phyloP scores from a whole-genome alignment of 2,113 vertebrate species.

The Phalacrocorax carbo region DNA sequence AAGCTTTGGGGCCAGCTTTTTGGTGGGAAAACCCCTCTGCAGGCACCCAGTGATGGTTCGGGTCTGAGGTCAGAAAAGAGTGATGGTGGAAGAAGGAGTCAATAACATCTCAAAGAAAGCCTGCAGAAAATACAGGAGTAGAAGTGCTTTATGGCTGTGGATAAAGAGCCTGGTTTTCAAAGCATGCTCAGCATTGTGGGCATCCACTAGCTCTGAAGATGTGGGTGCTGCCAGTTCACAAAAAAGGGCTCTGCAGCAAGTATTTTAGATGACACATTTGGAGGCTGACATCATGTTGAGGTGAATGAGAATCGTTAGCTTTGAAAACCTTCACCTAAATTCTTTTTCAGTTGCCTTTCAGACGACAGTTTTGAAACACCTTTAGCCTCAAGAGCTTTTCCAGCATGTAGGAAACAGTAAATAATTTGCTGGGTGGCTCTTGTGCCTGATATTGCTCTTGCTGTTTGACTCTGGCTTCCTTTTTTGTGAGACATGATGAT shows the following conservation, averaged over 20 bases:
- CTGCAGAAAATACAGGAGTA: neutral
- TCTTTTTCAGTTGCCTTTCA: slow-evolving; percentile 13
- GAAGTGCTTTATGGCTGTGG: neutral
- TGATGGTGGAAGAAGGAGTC: neutral
- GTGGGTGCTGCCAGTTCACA: neutral
- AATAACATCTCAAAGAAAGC: neutral
- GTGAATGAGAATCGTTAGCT: slow-evolving; percentile 16
- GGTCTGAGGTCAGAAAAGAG: neutral
- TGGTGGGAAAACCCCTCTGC: neutral
- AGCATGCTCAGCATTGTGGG: neutral
- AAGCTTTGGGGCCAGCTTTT: neutral
- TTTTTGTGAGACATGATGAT: slow-evolving; percentile 42
- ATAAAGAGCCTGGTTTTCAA: neutral
- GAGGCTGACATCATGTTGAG: slow-evolving; percentile 34
- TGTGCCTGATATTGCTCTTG: slow-evolving; percentile 43
- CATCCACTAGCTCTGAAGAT: neutral
- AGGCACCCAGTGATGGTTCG: neutral
- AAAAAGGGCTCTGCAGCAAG: neutral
- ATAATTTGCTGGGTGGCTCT: slow-evolving; percentile 58
- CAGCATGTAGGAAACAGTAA: slow-evolving; percentile 43
- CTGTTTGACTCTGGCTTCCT: slow-evolving; percentile 50
- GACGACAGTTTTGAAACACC: slow-evolving; percentile 23
- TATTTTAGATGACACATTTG: neutral
- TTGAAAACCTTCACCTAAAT: slow-evolving; percentile 1
- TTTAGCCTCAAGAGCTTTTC: slow-evolving; percentile 46